phyloP scores from a whole-genome alignment of 2,888 invertebrate species.

The Anthrax anthrax region DNA sequence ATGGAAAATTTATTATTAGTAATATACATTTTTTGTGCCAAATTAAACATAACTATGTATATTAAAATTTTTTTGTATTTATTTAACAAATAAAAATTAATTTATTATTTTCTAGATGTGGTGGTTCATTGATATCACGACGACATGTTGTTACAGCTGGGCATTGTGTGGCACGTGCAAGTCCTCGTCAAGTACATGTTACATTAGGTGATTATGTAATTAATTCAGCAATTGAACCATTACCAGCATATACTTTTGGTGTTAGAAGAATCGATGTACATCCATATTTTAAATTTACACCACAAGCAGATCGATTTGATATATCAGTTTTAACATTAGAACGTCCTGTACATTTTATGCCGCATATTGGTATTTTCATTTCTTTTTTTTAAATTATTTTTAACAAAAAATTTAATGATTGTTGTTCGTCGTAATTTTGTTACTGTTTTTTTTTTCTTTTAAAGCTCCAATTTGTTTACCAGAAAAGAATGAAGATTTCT shows the following conservation, averaged over 20 bases:
- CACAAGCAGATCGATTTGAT: conserved; percentile 81
- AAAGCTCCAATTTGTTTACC: conserved; percentile 79
- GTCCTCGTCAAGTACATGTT: conserved; percentile 80
- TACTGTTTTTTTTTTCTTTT: background rate
- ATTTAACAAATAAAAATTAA: too few species aligned
- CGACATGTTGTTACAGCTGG: conserved; percentile 89
- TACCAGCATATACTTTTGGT: conserved; percentile 84
- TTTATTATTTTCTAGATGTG: conserved; percentile 67
- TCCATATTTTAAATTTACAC: conserved; percentile 85
- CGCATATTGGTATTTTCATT: conserved; percentile 50
- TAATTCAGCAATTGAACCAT: conserved; percentile 79
- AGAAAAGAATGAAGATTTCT: conserved; percentile 75
- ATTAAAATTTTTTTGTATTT: too few species aligned
- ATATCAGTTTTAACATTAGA: conserved; percentile 80
- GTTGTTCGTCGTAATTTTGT: background rate
- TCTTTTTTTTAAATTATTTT: background rate
- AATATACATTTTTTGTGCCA: too few species aligned
- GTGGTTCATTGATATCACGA: conserved; percentile 79
- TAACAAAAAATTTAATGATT: background rate
- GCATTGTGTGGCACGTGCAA: conserved; percentile 84
- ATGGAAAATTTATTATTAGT: too few species aligned
- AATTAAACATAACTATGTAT: too few species aligned
- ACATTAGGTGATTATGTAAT: conserved; percentile 80
- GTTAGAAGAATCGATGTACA: conserved; percentile 83
- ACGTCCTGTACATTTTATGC: conserved; percentile 78